Evolutionary conservation across 1,140 invertebrate species (phyloP).

Genomic region (Achroia grisella): DNA sequence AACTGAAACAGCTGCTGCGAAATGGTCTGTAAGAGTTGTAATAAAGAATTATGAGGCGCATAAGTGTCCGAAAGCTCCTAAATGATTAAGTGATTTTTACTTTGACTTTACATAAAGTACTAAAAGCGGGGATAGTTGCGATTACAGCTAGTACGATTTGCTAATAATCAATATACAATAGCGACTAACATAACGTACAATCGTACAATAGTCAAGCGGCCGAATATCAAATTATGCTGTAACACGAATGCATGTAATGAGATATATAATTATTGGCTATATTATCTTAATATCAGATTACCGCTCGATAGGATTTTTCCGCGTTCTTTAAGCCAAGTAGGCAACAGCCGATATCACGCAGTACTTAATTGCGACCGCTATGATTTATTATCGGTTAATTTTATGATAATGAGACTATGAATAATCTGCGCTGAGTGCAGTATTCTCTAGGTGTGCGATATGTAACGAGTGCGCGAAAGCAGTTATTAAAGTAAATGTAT

Average conservation of each 20-base stretch:
- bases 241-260: background rate
- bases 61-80: too few relatives aligned
- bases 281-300: too few relatives aligned
- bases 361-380: slow-evolving; percentile 50
- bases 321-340: slow-evolving; percentile 11
- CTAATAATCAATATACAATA: too few relatives aligned
- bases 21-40: too few relatives aligned
- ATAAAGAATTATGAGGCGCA: too few relatives aligned
- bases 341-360: slow-evolving; percentile 9
- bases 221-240: too few relatives aligned
- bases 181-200: slow-evolving; percentile 14
- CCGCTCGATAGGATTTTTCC: slow-evolving; percentile 13
- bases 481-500: background rate
- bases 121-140: too few relatives aligned
- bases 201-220: background rate
- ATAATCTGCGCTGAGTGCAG: slow-evolving; percentile 35
- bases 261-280: too few relatives aligned
- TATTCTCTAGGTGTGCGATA: slow-evolving; percentile 34
- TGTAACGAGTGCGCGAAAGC: background rate
- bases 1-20: too few relatives aligned
- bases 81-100: too few relatives aligned
- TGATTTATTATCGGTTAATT: slow-evolving; percentile 66
- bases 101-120: too few relatives aligned
- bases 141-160: too few relatives aligned
- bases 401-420: slow-evolving; percentile 65